A percentile compares a stretch with the other conserved stretches of the same genome.
phyloP scores from a whole-genome alignment of 2,797 vertebrate species.

The Falco novaeseelandiae region DNA sequence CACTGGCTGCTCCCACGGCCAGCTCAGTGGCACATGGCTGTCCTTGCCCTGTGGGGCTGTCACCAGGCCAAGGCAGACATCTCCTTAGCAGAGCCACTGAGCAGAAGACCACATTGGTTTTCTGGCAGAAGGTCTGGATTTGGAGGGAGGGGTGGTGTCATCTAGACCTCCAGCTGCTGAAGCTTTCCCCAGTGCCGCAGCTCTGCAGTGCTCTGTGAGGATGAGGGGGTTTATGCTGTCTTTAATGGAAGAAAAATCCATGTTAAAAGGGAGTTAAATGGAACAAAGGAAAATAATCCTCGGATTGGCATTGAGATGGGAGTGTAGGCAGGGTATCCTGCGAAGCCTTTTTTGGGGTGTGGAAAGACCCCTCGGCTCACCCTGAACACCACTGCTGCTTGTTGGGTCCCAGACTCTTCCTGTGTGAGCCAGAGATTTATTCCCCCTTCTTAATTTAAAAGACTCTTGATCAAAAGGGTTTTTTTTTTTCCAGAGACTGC shows the following conservation, averaged over 20 bases:
- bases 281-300: neutral
- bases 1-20: fast-evolving
- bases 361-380: neutral
- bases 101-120: neutral
- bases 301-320: neutral
- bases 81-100: neutral
- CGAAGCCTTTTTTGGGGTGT: fast-evolving
- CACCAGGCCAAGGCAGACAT: fast-evolving
- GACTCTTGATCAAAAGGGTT: neutral
- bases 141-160: neutral
- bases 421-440: neutral
- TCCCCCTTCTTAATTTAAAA: neutral
- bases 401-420: neutral
- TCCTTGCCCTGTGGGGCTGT: neutral
- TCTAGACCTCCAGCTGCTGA: neutral
- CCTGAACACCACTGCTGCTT: neutral
- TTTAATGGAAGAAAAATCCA: neutral
- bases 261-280: neutral
- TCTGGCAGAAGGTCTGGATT: neutral
- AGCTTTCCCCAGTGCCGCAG: neutral
- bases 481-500: neutral
- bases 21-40: neutral
- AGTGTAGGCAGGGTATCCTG: neutral
- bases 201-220: neutral
- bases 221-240: neutral